Base-by-base conservation (phyloP, 2,113 vertebrate genomes). In the Chionis minor region DNA sequence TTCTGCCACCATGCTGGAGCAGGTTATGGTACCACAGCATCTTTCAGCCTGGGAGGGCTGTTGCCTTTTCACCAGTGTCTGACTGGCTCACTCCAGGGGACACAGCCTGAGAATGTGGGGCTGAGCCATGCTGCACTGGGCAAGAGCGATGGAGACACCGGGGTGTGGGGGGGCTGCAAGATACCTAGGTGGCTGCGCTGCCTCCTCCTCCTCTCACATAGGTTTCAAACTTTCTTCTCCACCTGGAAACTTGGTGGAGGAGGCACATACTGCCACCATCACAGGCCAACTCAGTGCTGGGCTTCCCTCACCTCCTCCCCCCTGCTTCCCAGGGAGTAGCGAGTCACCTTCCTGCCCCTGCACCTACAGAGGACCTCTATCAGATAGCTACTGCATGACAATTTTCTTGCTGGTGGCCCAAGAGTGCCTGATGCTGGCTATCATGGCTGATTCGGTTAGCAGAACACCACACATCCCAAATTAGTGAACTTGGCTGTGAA, bases 401-500 rank as follows among this genome's bases (percentile, higher is more conserved):
- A n/a, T 28, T 85, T 45, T n/a, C 45, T 51, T 86, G 65, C 51
- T 45, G 47, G 54, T 61, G 59, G 74, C 58, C 70, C 12, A 3
- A 56, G 32, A 49, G 33, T 22, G 18, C 58, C 30, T 32, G 30
- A 62, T 52, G 33, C 47, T 63, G 54, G 95, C 95, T 86, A 88
- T 96, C 86, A 96, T 97, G 96, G 97, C 96, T 27, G 98, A 99
- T 91, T 93, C 94, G 49, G 67, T 24, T 24, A 81, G 44, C 71
- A 81, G 55, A 74, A 80, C n/a, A 95, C 8, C 9, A 85, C 14
- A 1, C 61, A 95, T 35, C 91, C 96, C 52, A 97, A 90, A 90
- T 93, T 1, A 93, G 33, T 20, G 85, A 98, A 24, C 94, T 98
- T 27, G 98, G 98, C 86, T 98, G 97, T 80, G 98, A 99, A 88